These are phyloP conservation scores for Acrobasis suavella DNA, from an alignment of 2,888 invertebrate genomes.

Conservation along the genomic window DNA sequence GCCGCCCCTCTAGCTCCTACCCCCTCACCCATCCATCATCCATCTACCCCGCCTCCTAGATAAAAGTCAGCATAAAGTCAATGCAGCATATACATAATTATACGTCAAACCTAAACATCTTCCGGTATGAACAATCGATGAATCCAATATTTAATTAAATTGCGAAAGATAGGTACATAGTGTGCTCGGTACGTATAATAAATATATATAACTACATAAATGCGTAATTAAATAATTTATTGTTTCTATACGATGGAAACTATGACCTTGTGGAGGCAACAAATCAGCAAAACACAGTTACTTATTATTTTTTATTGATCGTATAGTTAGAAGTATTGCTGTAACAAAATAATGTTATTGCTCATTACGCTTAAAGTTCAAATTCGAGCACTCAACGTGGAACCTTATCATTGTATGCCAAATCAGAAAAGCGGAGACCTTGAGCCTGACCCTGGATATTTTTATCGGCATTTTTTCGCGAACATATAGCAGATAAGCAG, in stretches of 20 bases:
- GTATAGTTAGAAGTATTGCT: constrained; percentile 30
- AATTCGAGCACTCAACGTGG: constrained; percentile 44
- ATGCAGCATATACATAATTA: neutral
- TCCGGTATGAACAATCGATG: neutral
- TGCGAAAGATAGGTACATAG: neutral
- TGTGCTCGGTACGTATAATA: neutral
- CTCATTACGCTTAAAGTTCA: constrained; percentile 39
- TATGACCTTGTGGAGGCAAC: constrained; percentile 67
- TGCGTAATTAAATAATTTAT: constrained; percentile 10
- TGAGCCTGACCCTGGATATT: constrained; percentile 80
- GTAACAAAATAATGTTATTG: constrained; percentile 52
- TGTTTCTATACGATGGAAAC: constrained; percentile 42
- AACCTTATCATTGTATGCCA: constrained; percentile 69
- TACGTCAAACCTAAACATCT: neutral
- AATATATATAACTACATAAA: constrained; percentile 2
- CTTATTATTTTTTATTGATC: constrained; percentile 65
- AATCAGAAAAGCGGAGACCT: constrained; percentile 79
- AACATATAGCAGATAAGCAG: constrained; percentile 59
- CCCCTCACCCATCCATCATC: constrained; percentile 33
- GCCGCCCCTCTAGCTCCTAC: constrained; percentile 24
- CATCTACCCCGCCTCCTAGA: constrained; percentile 24
- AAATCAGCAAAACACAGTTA: constrained; percentile 73
- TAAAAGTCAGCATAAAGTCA: neutral
- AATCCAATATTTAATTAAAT: neutral
- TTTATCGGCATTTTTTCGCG: constrained; percentile 79